phyloP scores from a whole-genome alignment of 2,797 vertebrate genomes.

The Poecile montanus region DNA sequence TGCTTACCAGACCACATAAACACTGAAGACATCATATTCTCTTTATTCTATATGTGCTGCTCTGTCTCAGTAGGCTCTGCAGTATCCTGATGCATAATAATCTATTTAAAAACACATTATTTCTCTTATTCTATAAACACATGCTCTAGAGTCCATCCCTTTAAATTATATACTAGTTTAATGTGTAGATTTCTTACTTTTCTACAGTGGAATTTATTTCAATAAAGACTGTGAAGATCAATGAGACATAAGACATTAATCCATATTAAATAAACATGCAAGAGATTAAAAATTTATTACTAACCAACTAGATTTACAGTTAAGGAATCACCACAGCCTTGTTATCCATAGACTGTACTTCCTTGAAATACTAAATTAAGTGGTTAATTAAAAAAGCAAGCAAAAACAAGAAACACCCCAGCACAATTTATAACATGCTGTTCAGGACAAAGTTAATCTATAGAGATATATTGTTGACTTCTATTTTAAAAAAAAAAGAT shows the following conservation, averaged over 20 bases:
- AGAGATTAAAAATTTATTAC: conserved; percentile 40
- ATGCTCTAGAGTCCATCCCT: not conserved
- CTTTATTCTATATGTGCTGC: not conserved
- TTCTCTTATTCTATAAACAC: not conserved
- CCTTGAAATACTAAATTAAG: not conserved
- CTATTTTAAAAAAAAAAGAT: not conserved
- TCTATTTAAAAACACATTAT: not conserved
- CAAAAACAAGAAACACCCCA: not conserved
- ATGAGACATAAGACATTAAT: conserved; percentile 17
- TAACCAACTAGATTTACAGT: not conserved
- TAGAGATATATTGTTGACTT: not conserved
- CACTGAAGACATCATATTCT: not conserved
- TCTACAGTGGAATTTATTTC: conserved; percentile 1
- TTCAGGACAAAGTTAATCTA: not conserved
- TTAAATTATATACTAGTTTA: not conserved
- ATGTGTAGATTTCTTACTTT: not conserved
- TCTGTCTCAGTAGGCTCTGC: not conserved
- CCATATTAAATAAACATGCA: conserved; percentile 49
- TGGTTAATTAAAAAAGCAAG: not conserved
- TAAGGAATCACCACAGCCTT: not conserved
- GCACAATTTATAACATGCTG: not conserved
- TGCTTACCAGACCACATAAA: not conserved
- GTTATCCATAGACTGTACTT: not conserved
- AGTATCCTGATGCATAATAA: not conserved
- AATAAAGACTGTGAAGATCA: not conserved